These are phyloP conservation scores for Zosterops lateralis DNA, from an alignment of 2,113 vertebrate species.

Conservation along the genomic window DNA sequence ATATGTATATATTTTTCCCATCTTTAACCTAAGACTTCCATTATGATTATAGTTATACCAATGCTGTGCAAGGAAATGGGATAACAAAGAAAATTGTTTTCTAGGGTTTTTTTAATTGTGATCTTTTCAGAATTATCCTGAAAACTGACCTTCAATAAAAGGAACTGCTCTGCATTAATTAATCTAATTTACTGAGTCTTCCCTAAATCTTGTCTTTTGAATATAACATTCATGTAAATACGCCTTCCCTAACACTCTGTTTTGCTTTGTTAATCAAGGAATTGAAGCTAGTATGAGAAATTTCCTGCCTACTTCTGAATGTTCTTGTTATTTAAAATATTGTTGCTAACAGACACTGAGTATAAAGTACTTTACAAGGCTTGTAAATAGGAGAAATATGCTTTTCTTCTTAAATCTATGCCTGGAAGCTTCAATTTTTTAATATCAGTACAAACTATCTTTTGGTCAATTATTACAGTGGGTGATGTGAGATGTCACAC, in stretches of 20 bases:
- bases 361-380: neutral
- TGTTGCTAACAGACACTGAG: neutral
- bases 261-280: neutral
- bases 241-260: neutral
- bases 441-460: neutral
- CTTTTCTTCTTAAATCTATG: neutral
- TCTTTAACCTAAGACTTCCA: neutral
- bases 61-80: neutral
- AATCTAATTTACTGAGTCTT: neutral
- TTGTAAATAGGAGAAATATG: neutral
- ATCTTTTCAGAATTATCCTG: neutral
- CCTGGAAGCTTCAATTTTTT: neutral
- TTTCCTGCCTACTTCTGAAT: neutral
- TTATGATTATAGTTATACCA: neutral
- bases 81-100: neutral
- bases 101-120: neutral
- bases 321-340: neutral
- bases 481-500: neutral
- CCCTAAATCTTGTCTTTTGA: neutral
- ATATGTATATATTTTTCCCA: neutral
- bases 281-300: neutral
- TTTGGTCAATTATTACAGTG: neutral
- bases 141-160: neutral
- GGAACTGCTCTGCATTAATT: neutral
- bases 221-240: neutral